phyloP scores from a whole-genome alignment of 2,797 vertebrate genomes.

The Sarcoramphus papa region DNA sequence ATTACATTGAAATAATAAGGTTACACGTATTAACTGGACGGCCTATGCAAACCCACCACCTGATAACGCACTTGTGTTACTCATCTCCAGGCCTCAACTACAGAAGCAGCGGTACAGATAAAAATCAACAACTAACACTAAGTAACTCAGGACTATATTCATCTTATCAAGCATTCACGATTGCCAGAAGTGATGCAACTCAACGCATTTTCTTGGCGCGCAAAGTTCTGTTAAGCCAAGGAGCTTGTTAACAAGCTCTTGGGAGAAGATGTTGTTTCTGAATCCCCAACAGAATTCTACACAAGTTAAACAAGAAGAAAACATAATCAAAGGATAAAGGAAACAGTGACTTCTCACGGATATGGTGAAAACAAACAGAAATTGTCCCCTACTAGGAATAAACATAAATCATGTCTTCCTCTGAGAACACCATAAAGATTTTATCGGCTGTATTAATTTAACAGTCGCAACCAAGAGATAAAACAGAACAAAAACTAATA shows the following conservation, averaged over 20 bases:
- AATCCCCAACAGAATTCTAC: background rate
- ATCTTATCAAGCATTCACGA: background rate
- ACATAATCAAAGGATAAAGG: background rate
- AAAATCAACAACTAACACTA: background rate
- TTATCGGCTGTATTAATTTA: background rate
- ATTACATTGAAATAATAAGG: background rate
- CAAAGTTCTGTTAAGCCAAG: background rate
- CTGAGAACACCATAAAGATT: background rate
- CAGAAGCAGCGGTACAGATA: background rate
- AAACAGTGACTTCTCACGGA: background rate
- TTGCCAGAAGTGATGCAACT: background rate
- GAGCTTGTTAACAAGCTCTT: background rate
- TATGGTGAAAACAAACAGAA: background rate
- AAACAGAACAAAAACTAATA: background rate
- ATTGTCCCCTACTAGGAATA: background rate
- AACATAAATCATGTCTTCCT: background rate
- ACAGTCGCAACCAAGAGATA: background rate
- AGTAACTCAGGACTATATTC: background rate
- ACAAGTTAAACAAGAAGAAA: background rate
- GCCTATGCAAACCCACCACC: background rate
- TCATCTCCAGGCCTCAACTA: background rate
- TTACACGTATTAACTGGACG: background rate
- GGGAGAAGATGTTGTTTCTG: background rate
- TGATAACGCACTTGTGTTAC: rapidly evolving
- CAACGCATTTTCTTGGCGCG: rapidly evolving